A percentile compares a stretch with the other conserved stretches of the same genome.
Conservation (phyloP, 2,797 vertebrate genomes). For the Stomatorhinus walkeri region DNA sequence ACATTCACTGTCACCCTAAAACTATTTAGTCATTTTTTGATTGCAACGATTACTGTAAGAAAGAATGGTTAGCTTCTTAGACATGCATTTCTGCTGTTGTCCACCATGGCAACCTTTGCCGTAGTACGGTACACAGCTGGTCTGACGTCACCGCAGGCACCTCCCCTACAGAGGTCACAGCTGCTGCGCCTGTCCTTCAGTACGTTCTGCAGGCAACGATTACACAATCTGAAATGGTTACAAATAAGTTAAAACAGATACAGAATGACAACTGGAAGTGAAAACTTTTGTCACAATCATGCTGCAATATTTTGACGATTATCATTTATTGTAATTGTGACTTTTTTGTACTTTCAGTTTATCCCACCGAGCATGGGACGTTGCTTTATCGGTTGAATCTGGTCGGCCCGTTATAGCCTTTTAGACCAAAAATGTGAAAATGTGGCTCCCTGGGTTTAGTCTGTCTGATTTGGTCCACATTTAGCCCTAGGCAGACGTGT, state of each 20-base stretch:
- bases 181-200: constrained; percentile 5
- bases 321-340: not conserved
- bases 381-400: not conserved
- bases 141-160: not conserved
- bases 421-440: not conserved
- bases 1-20: not conserved
- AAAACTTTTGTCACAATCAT: not conserved
- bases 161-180: constrained; percentile 33
- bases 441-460: not conserved
- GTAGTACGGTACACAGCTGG: not conserved
- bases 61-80: not conserved
- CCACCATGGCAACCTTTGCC: not conserved
- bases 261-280: not conserved
- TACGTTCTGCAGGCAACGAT: constrained; percentile 25
- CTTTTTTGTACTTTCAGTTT: not conserved
- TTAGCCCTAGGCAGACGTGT: not conserved
- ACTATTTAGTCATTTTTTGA: not conserved
- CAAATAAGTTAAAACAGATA: not conserved
- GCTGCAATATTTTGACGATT: not conserved
- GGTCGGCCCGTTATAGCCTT: not conserved
- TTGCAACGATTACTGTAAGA: not conserved
- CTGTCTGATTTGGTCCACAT: not conserved
- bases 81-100: not conserved
- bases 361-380: not conserved
- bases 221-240: constrained; percentile 33